These are phyloP conservation scores for Drosophila mayaguana DNA, from an alignment of 2,888 invertebrate species.

Conservation along the genomic window DNA sequence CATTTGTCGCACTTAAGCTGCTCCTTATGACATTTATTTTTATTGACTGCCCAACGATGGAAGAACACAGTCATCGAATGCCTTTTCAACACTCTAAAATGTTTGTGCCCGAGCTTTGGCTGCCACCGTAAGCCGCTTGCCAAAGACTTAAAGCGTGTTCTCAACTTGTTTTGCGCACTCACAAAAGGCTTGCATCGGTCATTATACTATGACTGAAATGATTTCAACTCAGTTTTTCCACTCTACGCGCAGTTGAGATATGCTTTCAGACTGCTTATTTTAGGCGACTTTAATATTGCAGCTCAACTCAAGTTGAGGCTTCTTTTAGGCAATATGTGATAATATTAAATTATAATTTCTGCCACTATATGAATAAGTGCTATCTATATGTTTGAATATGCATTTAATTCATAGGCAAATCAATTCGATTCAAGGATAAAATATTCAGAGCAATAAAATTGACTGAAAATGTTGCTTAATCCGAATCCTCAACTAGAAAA, in stretches of 20 bases:
- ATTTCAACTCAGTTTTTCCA: conserved; percentile 8
- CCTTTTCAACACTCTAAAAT: conserved; percentile 51
- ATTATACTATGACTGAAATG: conserved; percentile 11
- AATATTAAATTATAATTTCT: not conserved
- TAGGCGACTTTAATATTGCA: not conserved
- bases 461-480: too few relatives aligned
- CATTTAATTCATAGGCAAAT: too few relatives aligned
- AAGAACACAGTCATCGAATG: conserved; percentile 47
- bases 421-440: too few relatives aligned
- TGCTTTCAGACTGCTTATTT: not conserved
- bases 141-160: conserved; percentile 50
- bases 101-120: conserved; percentile 41
- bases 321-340: not conserved
- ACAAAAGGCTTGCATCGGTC: conserved; percentile 1
- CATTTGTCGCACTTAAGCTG: conserved; percentile 67
- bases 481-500: too few relatives aligned
- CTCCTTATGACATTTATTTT: conserved; percentile 78
- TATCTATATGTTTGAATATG: too few relatives aligned
- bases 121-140: conserved; percentile 56
- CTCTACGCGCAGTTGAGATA: not conserved
- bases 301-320: not conserved
- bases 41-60: conserved; percentile 64
- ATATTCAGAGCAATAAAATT: too few relatives aligned
- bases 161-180: conserved; percentile 12
- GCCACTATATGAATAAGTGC: not conserved